phyloP scores from a whole-genome alignment of 2,113 vertebrate genomes.

The Aleadryas rufinucha region DNA sequence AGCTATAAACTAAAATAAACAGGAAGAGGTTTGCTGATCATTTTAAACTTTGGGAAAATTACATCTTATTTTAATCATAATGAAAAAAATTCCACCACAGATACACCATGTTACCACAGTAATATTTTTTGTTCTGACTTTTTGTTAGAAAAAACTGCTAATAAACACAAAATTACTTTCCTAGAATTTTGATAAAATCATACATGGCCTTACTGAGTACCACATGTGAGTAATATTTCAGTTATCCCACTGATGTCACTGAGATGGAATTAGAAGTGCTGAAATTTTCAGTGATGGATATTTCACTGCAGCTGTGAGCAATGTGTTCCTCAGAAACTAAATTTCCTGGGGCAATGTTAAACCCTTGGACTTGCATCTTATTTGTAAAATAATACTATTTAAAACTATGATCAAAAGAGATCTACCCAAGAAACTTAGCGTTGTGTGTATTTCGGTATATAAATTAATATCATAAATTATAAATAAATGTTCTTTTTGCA shows the following conservation, averaged over 20 bases:
- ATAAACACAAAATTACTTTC: neutral
- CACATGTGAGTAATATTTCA: constrained; percentile 61
- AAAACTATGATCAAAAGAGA: constrained; percentile 34
- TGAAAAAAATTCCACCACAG: neutral
- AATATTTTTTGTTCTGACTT: neutral
- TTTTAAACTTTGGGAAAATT: neutral
- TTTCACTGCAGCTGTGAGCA: constrained; percentile 67
- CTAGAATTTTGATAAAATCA: constrained; percentile 15
- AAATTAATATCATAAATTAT: neutral
- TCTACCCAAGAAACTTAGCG: neutral
- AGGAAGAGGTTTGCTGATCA: neutral
- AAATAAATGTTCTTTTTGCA: constrained; percentile 21
- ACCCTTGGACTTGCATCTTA: constrained; percentile 32
- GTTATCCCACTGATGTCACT: constrained; percentile 66
- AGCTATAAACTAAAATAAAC: neutral
- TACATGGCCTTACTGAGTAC: neutral
- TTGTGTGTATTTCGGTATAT: constrained; percentile 34
- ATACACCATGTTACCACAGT: neutral
- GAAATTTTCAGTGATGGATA: constrained; percentile 53
- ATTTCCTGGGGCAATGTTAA: constrained; percentile 26
- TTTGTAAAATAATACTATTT: constrained; percentile 23
- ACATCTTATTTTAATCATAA: neutral
- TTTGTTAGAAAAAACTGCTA: neutral
- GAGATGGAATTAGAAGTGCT: constrained; percentile 61
- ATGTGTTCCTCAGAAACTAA: constrained; percentile 51